Conservation (phyloP, 2,113 vertebrate genomes). For the Trochalopteron elliotii region DNA sequence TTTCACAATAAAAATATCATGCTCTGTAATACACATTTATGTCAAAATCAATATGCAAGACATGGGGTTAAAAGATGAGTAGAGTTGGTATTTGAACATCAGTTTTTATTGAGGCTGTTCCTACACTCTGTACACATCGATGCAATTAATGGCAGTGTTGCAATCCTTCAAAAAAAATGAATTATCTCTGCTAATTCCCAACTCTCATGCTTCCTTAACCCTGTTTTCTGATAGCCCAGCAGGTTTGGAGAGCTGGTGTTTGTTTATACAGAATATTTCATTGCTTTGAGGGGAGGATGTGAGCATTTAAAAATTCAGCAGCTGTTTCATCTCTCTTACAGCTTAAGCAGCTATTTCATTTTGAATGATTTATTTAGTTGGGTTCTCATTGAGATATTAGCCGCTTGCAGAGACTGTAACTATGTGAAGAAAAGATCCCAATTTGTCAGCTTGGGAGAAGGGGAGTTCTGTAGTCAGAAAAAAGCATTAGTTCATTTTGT, state of each 20-base stretch:
- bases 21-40: background rate
- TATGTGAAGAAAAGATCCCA: slow-evolving; percentile 6
- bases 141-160: background rate
- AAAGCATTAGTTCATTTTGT: slow-evolving; percentile 1
- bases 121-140: background rate
- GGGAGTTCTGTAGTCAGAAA: background rate
- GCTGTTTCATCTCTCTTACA: slow-evolving; percentile 47
- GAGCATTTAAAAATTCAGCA: slow-evolving; percentile 18
- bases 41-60: slow-evolving; percentile 49
- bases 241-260: background rate
- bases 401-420: background rate
- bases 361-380: slow-evolving; percentile 35
- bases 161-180: slow-evolving; percentile 25
- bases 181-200: slow-evolving; percentile 8
- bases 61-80: slow-evolving; percentile 11
- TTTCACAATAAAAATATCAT: background rate
- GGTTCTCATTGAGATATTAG: slow-evolving; percentile 17
- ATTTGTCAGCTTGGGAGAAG: slow-evolving; percentile 31
- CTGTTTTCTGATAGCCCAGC: background rate
- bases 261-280: background rate
- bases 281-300: background rate
- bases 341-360: background rate
- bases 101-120: slow-evolving; percentile 53
- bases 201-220: background rate
- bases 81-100: slow-evolving; percentile 40